phyloP scores from a whole-genome alignment of 2,797 vertebrate genomes.

The Varecia variegata region DNA sequence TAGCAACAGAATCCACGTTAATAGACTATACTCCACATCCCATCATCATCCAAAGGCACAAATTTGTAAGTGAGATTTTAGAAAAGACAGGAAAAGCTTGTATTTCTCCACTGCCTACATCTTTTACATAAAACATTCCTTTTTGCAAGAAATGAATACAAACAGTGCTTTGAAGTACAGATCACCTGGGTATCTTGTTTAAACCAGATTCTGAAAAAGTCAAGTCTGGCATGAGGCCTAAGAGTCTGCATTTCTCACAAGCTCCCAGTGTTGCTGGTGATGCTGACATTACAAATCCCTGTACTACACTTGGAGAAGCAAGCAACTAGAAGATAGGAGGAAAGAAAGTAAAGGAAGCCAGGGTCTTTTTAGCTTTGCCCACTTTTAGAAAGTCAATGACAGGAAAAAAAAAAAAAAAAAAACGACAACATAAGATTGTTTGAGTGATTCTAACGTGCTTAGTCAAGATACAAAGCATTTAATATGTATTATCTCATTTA shows the following conservation, averaged over 20 bases:
- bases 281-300: neutral
- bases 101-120: neutral
- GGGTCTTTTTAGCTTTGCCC: neutral
- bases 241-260: neutral
- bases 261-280: neutral
- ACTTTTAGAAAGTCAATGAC: neutral
- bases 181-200: neutral
- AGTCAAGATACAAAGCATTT: neutral
- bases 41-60: neutral
- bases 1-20: neutral
- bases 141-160: constrained; percentile 4
- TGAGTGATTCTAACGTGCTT: neutral
- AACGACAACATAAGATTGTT: neutral
- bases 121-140: neutral
- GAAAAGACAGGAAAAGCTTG: neutral
- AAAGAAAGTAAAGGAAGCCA: neutral
- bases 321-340: neutral
- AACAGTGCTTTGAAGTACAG: neutral
- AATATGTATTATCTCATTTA: neutral
- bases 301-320: neutral
- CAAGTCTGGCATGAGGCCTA: neutral
- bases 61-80: neutral
- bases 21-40: neutral
- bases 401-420: neutral
- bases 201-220: constrained; percentile 20